These are phyloP conservation scores for Dasyurus viverrinus DNA, from an alignment of 2,113 vertebrate species.

Conservation along the genomic window DNA sequence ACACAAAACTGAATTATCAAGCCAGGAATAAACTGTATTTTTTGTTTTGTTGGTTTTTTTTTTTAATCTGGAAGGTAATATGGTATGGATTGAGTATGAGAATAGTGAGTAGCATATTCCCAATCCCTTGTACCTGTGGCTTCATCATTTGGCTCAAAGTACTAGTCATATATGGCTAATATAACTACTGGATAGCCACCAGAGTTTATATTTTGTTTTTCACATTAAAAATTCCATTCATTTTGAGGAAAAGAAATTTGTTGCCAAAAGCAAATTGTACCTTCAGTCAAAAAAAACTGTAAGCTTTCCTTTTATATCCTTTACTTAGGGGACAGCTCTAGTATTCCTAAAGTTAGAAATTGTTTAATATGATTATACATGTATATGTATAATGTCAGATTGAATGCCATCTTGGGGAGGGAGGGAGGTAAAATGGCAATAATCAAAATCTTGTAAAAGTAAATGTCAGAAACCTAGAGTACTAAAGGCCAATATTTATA, in stretches of 20 bases:
- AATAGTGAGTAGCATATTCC: background rate
- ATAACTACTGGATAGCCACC: background rate
- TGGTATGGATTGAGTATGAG: background rate
- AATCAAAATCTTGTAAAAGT: too few relatives aligned
- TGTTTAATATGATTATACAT: too few relatives aligned
- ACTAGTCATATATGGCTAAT: too few relatives aligned
- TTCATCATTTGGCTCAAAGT: background rate
- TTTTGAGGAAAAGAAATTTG: slow-evolving; percentile 17
- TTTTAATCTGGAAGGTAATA: slow-evolving; percentile 2
- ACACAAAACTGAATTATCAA: slow-evolving; percentile 32
- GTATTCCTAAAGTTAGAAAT: background rate
- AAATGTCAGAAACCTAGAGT: background rate
- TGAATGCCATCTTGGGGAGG: too few relatives aligned
- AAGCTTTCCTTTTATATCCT: slow-evolving; percentile 37
- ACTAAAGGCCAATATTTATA: background rate
- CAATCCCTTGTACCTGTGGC: background rate
- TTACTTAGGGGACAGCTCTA: slow-evolving; percentile 19
- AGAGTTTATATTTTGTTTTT: slow-evolving; percentile 7
- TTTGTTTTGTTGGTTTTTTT: slow-evolving; percentile 9
- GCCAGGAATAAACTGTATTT: background rate
- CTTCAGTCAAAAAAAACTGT: slow-evolving; percentile 33
- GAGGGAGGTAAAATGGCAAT: too few relatives aligned
- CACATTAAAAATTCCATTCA: background rate
- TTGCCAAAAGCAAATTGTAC: slow-evolving; percentile 33
- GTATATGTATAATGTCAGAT: too few relatives aligned